Base-by-base conservation (phyloP, 2,888 invertebrate genomes). In the Drosophila ezoana region DNA sequence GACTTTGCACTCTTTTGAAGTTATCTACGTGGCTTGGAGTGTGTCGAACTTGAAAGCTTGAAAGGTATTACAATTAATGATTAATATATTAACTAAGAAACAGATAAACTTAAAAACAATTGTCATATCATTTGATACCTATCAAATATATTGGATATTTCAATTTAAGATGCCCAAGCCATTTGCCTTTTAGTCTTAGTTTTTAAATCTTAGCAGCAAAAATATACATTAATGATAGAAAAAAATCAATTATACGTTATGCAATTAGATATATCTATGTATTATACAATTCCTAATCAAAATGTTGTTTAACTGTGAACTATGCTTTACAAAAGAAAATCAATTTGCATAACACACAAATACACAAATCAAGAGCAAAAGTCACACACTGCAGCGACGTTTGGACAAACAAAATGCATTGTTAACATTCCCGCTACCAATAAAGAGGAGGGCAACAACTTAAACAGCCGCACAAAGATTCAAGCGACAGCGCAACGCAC, bases 351-450 rank as follows among this genome's bases (percentile, higher is more conserved):
- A 82, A 85, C 68, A 80, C 77, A 80, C 64, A 62, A 68, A 62
- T 73, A 76, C 68, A 80, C 66, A 57, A 75, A 64, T 64, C 70
- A 69, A 78, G 70, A 61, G 63, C 60, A 64, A 63, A 68, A 68
- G 58, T 58, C 57, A 76, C 28, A 66, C 52, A 53, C 41, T 59
- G 59, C 45, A 49, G 32, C 66, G 62, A 76, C 64, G 73, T 76
- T 84, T 88, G 83, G 88, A 83, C 87, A 86, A 81, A 76, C 86
- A 82, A 79, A 84, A 72, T 71, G 80, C 75, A 75, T 75, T 89
- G 88, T 85, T 89, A 77, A 72, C 74, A 85, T 82, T 67, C 72
- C 61, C 49, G 56, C 38, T 62, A 11, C 20, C 60, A 35, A 45
- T 54, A 70, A 47, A 62, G 62, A 58, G 64, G 72, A 60, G 68